A percentile compares a stretch with the other conserved stretches of the same genome.
Evolutionary conservation across 1,140 invertebrate genomes (phyloP).

Genomic region (Drosophila burlai): DNA sequence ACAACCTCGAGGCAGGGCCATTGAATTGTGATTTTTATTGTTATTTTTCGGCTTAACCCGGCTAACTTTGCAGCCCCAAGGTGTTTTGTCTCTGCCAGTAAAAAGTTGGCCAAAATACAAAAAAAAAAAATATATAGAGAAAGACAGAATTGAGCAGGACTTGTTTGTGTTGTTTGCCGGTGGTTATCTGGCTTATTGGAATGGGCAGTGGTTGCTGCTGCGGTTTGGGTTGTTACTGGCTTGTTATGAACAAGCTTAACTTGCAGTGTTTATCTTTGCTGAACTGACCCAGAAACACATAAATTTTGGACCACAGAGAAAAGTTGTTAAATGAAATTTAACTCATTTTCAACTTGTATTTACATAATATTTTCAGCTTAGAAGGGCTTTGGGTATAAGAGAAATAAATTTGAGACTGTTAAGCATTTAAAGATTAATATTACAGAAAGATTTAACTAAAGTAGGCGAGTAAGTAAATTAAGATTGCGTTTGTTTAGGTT

Average conservation of each 20-base stretch:
- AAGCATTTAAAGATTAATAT: background rate
- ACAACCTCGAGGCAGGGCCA: conserved; percentile 21
- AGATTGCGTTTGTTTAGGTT: background rate
- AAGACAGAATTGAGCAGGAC: conserved; percentile 33
- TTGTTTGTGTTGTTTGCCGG: conserved; percentile 41
- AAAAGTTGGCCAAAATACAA: conserved; percentile 37
- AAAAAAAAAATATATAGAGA: conserved; percentile 12
- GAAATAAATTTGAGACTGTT: background rate
- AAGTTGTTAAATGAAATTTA: conserved; percentile 38
- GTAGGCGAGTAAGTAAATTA: background rate
- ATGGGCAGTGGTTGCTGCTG: conserved; percentile 26
- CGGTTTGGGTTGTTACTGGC: conserved; percentile 26
- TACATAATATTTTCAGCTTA: conserved; percentile 1
- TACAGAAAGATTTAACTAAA: background rate
- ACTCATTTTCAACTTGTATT: conserved; percentile 24
- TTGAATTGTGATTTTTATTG: conserved; percentile 57
- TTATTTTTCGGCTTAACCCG: conserved; percentile 44
- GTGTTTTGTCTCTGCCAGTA: conserved; percentile 43
- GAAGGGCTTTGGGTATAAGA: background rate
- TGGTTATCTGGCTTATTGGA: conserved; percentile 49
- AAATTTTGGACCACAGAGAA: conserved; percentile 46
- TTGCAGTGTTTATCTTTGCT: conserved; percentile 63
- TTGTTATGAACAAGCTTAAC: conserved; percentile 46
- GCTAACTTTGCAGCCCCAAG: conserved; percentile 36
- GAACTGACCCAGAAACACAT: conserved; percentile 64